phyloP scores from a whole-genome alignment of 2,888 invertebrate genomes.

The Neoitamus cyanurus region DNA sequence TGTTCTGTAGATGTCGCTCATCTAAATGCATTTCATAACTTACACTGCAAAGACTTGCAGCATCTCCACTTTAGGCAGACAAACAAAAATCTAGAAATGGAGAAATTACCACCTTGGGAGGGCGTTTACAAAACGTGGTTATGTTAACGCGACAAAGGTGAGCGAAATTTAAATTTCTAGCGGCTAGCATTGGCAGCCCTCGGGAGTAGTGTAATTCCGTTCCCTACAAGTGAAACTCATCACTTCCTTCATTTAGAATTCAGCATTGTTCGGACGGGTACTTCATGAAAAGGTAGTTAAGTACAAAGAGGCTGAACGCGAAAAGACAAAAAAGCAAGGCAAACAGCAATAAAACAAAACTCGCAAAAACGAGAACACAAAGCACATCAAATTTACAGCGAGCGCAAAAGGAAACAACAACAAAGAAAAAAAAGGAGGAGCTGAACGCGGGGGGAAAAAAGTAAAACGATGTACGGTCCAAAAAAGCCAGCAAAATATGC shows the following conservation, averaged over 20 bases:
- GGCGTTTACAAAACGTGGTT: neutral
- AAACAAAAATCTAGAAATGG: neutral
- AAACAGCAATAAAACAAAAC: neutral
- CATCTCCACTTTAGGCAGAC: no score
- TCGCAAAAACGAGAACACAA: neutral
- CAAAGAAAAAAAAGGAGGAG: neutral
- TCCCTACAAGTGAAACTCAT: neutral
- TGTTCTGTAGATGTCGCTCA: no score
- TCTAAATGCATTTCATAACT: no score
- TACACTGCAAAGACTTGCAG: no score
- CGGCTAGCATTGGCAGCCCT: neutral
- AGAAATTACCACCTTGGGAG: neutral
- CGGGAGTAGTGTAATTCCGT: neutral
- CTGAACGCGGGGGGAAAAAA: neutral
- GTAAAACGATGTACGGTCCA: conserved; percentile 2
- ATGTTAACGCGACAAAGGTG: neutral
- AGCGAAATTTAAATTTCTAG: neutral
- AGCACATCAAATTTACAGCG: conserved; percentile 14
- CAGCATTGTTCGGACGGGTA: neutral
- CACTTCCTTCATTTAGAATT: neutral
- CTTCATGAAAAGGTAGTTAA: conserved; percentile 1
- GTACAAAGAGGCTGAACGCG: conserved; percentile 5
- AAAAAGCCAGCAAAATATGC: conserved; percentile 44
- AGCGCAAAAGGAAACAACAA: neutral
- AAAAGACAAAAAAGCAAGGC: neutral